These are phyloP conservation scores for Unio delphinus DNA, from an alignment of 2,888 invertebrate genomes.

Conservation along the genomic window DNA sequence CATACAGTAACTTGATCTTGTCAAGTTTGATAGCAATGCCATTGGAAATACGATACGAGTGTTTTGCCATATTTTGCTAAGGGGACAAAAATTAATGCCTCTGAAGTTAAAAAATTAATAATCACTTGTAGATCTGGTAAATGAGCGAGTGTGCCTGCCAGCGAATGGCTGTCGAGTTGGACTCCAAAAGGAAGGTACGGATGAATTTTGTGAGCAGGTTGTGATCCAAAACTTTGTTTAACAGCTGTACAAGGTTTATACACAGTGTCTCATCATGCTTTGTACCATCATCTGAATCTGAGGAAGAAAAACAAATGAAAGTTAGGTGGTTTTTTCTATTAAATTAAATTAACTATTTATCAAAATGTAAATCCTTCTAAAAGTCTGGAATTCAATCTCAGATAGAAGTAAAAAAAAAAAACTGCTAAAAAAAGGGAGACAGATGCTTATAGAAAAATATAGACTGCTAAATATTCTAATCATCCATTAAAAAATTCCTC, in stretches of 20 bases:
- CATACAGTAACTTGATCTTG: too few relatives aligned
- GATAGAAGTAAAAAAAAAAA: too few relatives aligned
- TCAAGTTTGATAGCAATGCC: not conserved
- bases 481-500: too few relatives aligned
- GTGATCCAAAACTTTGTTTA: slow-evolving; percentile 78
- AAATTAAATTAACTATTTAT: too few relatives aligned
- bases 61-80: not conserved
- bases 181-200: slow-evolving; percentile 91
- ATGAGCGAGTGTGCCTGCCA: slow-evolving; percentile 90
- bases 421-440: too few relatives aligned
- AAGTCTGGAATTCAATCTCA: too few relatives aligned
- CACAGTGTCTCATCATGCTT: slow-evolving; percentile 78
- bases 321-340: not conserved
- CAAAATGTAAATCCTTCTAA: too few relatives aligned
- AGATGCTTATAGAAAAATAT: too few relatives aligned
- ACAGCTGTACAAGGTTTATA: slow-evolving; percentile 79
- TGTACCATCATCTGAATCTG: slow-evolving; percentile 50
- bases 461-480: too few relatives aligned
- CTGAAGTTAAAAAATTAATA: not conserved
- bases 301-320: not conserved
- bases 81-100: not conserved
- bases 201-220: slow-evolving; percentile 83
- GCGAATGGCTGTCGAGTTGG: slow-evolving; percentile 91
- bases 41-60: not conserved
- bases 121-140: slow-evolving; percentile 65